Evolutionary conservation across 2,113 vertebrate genomes (phyloP).

Genomic region (Dipodomys stephensi): DNA sequence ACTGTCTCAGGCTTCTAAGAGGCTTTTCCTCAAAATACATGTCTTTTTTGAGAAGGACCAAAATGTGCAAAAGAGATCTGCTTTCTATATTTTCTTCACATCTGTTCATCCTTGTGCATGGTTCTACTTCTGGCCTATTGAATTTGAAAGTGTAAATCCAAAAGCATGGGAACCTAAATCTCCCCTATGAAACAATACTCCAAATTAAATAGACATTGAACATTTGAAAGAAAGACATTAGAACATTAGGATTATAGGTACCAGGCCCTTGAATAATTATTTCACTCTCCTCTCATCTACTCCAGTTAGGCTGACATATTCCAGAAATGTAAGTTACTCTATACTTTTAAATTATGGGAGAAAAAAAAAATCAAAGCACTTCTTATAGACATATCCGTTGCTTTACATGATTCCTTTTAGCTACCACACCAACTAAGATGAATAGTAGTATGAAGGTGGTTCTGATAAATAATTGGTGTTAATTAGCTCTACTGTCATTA

Average conservation of each 20-base stretch:
- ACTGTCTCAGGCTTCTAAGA: neutral
- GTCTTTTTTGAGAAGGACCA: neutral
- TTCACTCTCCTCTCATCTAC: neutral
- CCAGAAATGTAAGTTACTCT: conserved; percentile 6
- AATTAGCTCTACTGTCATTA: neutral
- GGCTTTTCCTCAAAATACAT: conserved; percentile 19
- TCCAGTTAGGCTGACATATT: neutral
- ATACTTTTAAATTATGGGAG: conserved; percentile 36
- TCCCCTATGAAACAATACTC: neutral
- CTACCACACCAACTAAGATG: conserved; percentile 40
- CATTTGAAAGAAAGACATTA: neutral
- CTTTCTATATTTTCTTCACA: neutral
- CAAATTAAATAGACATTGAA: conserved; percentile 6
- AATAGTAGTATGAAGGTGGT: neutral
- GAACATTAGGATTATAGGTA: neutral
- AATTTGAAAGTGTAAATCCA: conserved; percentile 18
- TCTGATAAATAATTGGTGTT: neutral
- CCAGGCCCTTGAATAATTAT: neutral
- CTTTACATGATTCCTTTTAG: conserved; percentile 14
- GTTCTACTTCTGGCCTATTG: conserved; percentile 9
- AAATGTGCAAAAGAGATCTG: neutral
- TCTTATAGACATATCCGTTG: conserved; percentile 2
- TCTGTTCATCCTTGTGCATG: neutral
- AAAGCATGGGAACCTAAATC: neutral
- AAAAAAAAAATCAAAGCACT: conserved; percentile 25